Conservation (phyloP, 2,797 vertebrate genomes). For the Gymnothorax javanicus region DNA sequence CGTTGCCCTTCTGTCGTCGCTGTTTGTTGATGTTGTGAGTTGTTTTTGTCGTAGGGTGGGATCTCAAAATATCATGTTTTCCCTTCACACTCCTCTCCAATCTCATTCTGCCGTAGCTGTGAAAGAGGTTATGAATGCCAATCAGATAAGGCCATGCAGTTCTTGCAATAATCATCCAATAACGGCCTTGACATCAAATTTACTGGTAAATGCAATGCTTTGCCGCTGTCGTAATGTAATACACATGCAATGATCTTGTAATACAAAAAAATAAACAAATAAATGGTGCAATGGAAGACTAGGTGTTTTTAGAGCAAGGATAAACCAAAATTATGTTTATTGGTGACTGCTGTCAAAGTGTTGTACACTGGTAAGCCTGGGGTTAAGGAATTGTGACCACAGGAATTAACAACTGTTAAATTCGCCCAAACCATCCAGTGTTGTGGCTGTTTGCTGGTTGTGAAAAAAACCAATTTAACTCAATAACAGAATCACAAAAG, state of each 20-base stretch:
- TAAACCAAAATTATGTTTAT: neutral
- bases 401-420: neutral
- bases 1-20: neutral
- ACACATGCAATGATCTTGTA: neutral
- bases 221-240: neutral
- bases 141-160: neutral
- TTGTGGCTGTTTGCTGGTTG: neutral
- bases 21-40: constrained; percentile 23
- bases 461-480: neutral
- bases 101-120: constrained; percentile 15
- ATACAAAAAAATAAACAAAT: neutral
- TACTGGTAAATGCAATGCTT: neutral
- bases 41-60: neutral
- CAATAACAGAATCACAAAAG: neutral
- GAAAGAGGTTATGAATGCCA: neutral
- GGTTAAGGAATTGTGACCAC: neutral
- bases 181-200: neutral
- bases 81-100: neutral
- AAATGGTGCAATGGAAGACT: neutral
- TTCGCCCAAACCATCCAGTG: neutral
- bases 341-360: neutral
- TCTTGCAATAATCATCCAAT: neutral
- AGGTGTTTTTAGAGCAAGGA: neutral
- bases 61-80: constrained; percentile 15
- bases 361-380: neutral